Percentiles rank a stretch among this genome's conserved stretches.
Conservation (phyloP, 92 coral and sea anemone genomes). For the Desmophyllum pertusum region DNA sequence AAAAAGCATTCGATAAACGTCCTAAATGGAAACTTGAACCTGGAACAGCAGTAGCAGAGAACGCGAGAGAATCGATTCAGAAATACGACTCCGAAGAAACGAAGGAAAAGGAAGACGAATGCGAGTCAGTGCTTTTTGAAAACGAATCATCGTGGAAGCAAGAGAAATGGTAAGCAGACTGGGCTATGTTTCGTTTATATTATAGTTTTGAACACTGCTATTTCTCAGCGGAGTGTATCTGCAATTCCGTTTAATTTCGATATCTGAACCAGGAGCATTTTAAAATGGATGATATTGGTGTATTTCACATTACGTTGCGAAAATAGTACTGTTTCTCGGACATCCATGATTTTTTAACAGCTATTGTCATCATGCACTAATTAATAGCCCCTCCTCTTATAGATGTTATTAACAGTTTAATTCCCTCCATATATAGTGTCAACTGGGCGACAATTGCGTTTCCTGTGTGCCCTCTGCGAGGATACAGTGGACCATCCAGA, state of each 20-base stretch:
- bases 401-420: neutral
- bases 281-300: too few relatives aligned
- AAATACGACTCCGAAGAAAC: neutral
- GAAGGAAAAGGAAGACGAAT: neutral
- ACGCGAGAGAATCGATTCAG: neutral
- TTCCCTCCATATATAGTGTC: neutral
- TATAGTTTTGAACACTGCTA: too few relatives aligned
- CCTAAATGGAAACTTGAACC: neutral
- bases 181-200: too few relatives aligned
- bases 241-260: too few relatives aligned
- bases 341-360: too few relatives aligned
- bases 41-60: neutral
- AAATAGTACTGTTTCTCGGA: too few relatives aligned
- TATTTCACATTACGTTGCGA: too few relatives aligned
- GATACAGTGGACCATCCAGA: constrained; percentile 23
- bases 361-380: neutral
- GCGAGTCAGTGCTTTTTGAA: neutral
- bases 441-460: neutral
- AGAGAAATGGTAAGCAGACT: neutral
- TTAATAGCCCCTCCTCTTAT: neutral
- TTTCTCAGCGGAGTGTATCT: too few relatives aligned
- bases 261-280: too few relatives aligned
- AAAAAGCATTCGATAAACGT: neutral
- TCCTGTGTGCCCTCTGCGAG: constrained; percentile 23
- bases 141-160: neutral